Percentiles rank a stretch among this genome's conserved stretches.
These are phyloP conservation scores for Coracopsis vasa DNA, from an alignment of 2,113 vertebrate genomes.

Conservation along the genomic window DNA sequence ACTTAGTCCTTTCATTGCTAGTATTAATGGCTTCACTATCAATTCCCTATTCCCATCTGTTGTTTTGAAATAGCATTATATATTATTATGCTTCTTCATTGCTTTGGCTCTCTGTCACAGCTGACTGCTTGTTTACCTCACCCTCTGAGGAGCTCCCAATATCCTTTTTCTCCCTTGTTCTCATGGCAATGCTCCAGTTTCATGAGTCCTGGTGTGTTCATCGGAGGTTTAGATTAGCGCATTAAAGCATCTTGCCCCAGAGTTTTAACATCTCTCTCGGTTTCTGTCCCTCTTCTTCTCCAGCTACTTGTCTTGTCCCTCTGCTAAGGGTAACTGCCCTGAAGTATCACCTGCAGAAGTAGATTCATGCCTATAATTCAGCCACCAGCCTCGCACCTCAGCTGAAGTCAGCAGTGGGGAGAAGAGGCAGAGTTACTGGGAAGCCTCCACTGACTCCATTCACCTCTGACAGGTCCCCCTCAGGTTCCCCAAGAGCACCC, in stretches of 20 bases:
- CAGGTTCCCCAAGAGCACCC: not conserved
- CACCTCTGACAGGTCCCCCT: not conserved
- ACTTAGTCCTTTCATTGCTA: conserved; percentile 69
- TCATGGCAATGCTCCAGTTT: conserved; percentile 3
- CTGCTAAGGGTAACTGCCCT: not conserved
- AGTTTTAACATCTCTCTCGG: not conserved
- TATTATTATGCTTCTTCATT: conserved; percentile 69
- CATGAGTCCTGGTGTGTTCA: not conserved
- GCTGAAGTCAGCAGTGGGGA: not conserved
- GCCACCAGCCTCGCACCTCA: not conserved
- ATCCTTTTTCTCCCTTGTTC: conserved; percentile 29
- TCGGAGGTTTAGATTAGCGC: not conserved
- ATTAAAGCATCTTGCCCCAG: not conserved
- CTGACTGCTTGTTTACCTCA: conserved; percentile 70
- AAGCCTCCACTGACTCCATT: not conserved
- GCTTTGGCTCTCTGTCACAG: conserved; percentile 67
- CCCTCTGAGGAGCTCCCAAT: conserved; percentile 54
- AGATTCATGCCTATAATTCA: not conserved
- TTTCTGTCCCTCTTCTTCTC: not conserved
- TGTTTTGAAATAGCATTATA: conserved; percentile 69
- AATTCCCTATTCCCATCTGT: conserved; percentile 74
- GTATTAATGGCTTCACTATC: conserved; percentile 69
- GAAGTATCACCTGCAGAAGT: not conserved
- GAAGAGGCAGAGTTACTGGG: not conserved
- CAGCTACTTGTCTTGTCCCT: not conserved